A percentile compares a stretch with the other conserved stretches of the same genome.
Conservation (phyloP, 2,797 vertebrate species). For the Acrocephalus scirpaceus region DNA sequence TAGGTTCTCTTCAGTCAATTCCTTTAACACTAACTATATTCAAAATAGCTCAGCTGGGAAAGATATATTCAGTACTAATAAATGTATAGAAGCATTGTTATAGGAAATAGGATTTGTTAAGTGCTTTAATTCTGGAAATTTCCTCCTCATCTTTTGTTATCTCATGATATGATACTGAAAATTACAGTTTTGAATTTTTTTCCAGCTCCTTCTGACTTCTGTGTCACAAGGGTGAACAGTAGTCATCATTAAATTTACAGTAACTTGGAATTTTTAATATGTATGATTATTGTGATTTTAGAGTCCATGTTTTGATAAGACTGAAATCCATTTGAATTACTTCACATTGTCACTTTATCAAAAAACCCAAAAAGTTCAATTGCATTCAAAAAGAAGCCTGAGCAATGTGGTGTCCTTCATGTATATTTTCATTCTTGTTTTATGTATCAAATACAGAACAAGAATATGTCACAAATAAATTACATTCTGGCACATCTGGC, state of each 20-base stretch:
- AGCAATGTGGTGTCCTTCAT: neutral
- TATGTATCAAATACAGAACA: neutral
- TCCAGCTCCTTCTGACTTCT: neutral
- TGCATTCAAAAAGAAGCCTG: neutral
- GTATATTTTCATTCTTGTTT: neutral
- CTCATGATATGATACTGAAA: neutral
- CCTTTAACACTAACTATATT: neutral
- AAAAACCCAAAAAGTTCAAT: neutral
- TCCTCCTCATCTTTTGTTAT: fast-evolving
- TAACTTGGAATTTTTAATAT: neutral
- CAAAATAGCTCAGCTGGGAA: neutral
- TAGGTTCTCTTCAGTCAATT: neutral
- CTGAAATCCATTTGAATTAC: neutral
- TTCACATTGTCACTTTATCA: neutral
- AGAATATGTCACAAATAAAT: neutral
- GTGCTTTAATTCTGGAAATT: neutral
- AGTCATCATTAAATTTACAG: neutral
- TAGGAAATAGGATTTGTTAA: neutral
- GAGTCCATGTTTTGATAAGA: neutral
- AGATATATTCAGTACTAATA: neutral
- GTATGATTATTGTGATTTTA: neutral
- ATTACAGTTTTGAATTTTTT: neutral
- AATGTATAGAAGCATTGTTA: neutral
- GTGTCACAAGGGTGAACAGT: neutral
- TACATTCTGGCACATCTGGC: neutral